A percentile compares a stretch with the other conserved stretches of the same genome.
These are phyloP conservation scores for Microcebus griseorufus DNA, from an alignment of 2,113 vertebrate species.

Conservation along the genomic window DNA sequence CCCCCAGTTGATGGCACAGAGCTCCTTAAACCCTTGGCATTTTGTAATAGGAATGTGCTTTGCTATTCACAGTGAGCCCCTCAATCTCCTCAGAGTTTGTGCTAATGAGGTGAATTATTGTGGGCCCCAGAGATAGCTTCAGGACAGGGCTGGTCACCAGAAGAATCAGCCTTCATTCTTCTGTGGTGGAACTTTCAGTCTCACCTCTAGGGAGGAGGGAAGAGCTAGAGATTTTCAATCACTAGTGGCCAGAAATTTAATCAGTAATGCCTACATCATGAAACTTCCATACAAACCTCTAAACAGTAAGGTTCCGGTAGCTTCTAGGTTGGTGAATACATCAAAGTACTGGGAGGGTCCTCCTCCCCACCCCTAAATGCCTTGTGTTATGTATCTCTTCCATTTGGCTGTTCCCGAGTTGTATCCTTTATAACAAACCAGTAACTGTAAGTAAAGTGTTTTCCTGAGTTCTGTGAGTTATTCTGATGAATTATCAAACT, in stretches of 20 bases:
- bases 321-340: background rate
- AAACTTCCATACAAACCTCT: background rate
- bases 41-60: background rate
- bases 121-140: background rate
- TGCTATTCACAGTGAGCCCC: background rate
- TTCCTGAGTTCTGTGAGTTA: background rate
- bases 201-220: background rate
- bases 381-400: background rate
- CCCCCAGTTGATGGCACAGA: background rate
- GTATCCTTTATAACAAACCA: background rate
- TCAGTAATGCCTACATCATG: background rate
- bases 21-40: background rate
- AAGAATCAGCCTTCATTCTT: too few species aligned
- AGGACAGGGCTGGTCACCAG: background rate
- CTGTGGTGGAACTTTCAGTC: background rate
- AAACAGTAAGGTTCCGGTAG: background rate
- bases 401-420: background rate
- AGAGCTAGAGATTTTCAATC: background rate
- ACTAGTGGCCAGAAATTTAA: background rate
- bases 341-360: background rate
- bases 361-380: too few species aligned
- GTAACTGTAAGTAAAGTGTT: background rate
- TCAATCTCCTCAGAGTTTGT: background rate
- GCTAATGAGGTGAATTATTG: background rate
- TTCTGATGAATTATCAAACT: background rate